Base-by-base conservation (phyloP, 1,140 invertebrate species). In the Rhopalosiphum maidis region DNA sequence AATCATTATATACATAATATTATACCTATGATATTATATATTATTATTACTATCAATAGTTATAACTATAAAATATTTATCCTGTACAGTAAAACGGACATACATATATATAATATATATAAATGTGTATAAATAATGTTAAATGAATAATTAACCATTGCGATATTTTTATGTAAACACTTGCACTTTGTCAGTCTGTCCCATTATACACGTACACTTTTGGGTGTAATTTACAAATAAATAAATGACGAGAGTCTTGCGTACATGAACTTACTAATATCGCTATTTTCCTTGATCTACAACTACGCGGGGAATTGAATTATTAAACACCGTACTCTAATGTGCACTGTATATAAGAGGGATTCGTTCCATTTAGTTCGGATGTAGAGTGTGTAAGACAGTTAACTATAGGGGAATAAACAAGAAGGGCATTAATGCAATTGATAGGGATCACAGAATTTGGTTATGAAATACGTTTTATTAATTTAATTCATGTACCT, bases 361-460 rank as follows among this genome's bases (percentile, higher is more conserved):
- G 88, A 55, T 89, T 54, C 37, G 88, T 89, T 89, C n/a, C 88
- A 37, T 89, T 89, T 55, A 55, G 48, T 41, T 54, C 23, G 88
- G 87, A 25, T 35, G 88, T 55, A 54, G 90, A 22, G 68, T 37
- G 43, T 30, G 18, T 51, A 46, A 82, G 55, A 91, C 68, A 83
- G 68, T 91, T 82, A 48, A 37, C 60, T 37, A 51, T 51, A 37
- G 68, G 68, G 77, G 91, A 83, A 92, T 48, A 48, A 92, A 92
- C 91, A 51, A 48, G 68, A 83, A 92, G 68, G 91, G 91, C 15
- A 83, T 46, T 83, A 51, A 85, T 83, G 43, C 43, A 48, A 92
- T 92, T 92, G 91, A 83, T 48, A 48, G 60, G 90, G 90, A 87
- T 91, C 90, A 30, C 18, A 37, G 85, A 46, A 86, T 25, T 86